These are phyloP conservation scores for Polyergus mexicanus DNA, from an alignment of 1,140 invertebrate genomes.

Conservation along the genomic window DNA sequence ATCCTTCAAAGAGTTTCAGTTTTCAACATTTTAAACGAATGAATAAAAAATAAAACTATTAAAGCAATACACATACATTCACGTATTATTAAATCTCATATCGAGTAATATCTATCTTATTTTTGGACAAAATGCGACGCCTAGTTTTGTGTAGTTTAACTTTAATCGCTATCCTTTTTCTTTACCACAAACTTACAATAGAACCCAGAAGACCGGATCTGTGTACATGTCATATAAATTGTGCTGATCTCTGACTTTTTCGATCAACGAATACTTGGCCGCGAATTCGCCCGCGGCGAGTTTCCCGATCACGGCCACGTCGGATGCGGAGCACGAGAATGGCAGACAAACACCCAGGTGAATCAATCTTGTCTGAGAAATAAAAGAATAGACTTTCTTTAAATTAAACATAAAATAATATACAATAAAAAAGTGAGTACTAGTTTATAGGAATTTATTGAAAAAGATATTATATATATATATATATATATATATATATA, in stretches of 20 bases:
- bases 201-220: conserved; percentile 90
- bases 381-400: neutral
- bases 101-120: neutral
- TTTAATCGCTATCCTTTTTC: neutral
- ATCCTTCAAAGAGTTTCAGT: neutral
- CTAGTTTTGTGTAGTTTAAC: neutral
- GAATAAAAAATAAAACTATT: neutral
- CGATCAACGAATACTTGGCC: conserved; percentile 76
- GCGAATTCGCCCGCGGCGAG: conserved; percentile 83
- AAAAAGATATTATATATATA: neutral
- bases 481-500: neutral
- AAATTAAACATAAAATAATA: conserved; percentile 18
- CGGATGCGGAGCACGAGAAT: conserved; percentile 88
- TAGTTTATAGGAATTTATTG: neutral
- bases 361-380: conserved; percentile 85
- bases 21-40: conserved; percentile 9
- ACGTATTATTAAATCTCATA: neutral
- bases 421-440: neutral
- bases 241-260: conserved; percentile 89
- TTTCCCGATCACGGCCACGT: conserved; percentile 88
- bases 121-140: neutral
- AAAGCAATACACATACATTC: neutral
- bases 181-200: conserved; percentile 88
- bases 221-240: conserved; percentile 89
- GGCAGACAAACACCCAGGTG: conserved; percentile 92